Evolutionary conservation across 2,113 vertebrate species (phyloP), one percentile per base, ranked within the genome.

Genomic region (Cheirogaleus medius): DNA sequence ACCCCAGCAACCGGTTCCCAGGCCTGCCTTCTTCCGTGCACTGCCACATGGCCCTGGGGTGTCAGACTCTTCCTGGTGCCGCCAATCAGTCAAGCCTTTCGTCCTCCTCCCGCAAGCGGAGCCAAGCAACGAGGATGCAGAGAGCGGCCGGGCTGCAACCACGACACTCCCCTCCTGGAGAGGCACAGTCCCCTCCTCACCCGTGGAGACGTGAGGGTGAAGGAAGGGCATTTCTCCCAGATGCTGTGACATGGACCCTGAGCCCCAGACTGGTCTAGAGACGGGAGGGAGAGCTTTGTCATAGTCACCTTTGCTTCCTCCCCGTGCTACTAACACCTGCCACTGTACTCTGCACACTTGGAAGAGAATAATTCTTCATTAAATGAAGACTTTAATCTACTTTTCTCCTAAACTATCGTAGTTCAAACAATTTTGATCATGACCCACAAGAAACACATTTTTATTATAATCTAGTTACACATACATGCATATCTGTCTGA

Each of bases 391-490:
- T 78, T 87, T 13, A 85, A 15, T n/a, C 39, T 34, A 37, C 34
- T 42, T 42, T 39, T 90, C 63, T 95, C 63, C 90, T 84, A 64
- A 84, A 91, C 32, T 21, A 52, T 6, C 17, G 6, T 1, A 54
- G 52, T 54, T 54, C 52, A 54, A 54, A 54, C 52, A 54, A 52
- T 64, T 32, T 42, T 73, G 52, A 77, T 58, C 69, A 49, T 2
- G 14, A 71, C 10, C 34, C 44, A 54, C 23, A 25, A 73, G 23
- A 93, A 56, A 54, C 49, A 42, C 11, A 42, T 60, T 73, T 60
- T 93, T 73, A 96, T 83, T 73, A 82, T 32, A 90, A 83, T 8
- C 23, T 44, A 34, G 49, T 44, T 44, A 37, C 17, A 71, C n/a
- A 71, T 7, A 73, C 18, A 54, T 7, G 6, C 15, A 9, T 23